Conservation (phyloP, 2,797 vertebrate species). For the Ctenopoma multispine region DNA sequence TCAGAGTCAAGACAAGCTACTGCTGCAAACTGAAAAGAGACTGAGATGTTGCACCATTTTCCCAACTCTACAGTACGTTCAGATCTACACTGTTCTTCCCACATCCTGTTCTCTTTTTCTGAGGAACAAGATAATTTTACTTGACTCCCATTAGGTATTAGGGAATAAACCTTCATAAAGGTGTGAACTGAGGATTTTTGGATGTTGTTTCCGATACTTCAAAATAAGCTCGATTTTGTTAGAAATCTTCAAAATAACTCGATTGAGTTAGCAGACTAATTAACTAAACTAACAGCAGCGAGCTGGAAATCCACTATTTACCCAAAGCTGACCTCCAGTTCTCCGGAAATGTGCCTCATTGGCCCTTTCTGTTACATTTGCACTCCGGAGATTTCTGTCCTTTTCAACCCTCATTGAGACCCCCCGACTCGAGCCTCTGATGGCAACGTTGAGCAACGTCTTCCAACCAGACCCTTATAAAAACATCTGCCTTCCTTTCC, state of each 20-base stretch:
- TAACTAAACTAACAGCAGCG: conserved; percentile 23
- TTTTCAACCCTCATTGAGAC: conserved; percentile 47
- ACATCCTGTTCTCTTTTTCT: conserved; percentile 10
- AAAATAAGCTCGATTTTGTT: conserved; percentile 7
- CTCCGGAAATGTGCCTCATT: conserved; percentile 46
- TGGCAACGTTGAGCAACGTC: conserved; percentile 52
- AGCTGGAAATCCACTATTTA: conserved; percentile 27
- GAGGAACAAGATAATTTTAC: conserved; percentile 19
- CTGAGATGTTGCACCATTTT: conserved; percentile 43
- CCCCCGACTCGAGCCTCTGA: conserved; percentile 46
- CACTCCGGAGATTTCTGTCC: conserved; percentile 58
- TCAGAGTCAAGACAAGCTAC: conserved; percentile 28
- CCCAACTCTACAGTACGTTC: conserved; percentile 4
- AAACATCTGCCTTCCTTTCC: conserved; percentile 74
- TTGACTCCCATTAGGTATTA: conserved; percentile 22
- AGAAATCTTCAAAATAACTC: too few relatives aligned
- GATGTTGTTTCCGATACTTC: conserved; percentile 8
- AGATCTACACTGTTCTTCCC: neutral
- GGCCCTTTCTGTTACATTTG: conserved; percentile 66
- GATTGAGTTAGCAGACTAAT: neutral
- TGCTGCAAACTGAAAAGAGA: conserved; percentile 38
- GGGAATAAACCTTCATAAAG: conserved; percentile 15
- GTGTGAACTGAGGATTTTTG: conserved; percentile 3
- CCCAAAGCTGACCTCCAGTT: conserved; percentile 23
- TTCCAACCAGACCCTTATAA: conserved; percentile 62